These are phyloP conservation scores for Papilio demoleus DNA, from an alignment of 2,888 invertebrate species.

Conservation along the genomic window DNA sequence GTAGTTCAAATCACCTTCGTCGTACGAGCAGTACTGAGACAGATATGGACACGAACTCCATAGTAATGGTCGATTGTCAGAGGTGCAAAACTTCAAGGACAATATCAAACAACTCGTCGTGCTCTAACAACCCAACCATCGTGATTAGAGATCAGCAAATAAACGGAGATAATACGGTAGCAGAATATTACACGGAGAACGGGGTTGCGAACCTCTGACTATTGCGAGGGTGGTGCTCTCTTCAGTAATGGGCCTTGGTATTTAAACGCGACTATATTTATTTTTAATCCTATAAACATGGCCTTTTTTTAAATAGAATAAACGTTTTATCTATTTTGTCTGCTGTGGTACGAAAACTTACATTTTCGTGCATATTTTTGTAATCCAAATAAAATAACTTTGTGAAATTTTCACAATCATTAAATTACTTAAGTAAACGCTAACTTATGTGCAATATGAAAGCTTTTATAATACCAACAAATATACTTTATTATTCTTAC, in stretches of 20 bases:
- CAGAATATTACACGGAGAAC: slow-evolving; percentile 65
- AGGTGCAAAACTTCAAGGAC: slow-evolving; percentile 64
- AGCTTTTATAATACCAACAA: neutral
- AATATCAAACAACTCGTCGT: slow-evolving; percentile 53
- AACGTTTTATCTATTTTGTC: neutral
- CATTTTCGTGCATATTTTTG: neutral
- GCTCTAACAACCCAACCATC: slow-evolving; percentile 69
- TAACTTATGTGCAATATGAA: neutral
- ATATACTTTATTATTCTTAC: neutral
- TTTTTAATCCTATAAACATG: neutral
- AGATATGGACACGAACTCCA: slow-evolving; percentile 75
- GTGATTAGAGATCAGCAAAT: slow-evolving; percentile 68
- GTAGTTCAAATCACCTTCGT: slow-evolving; percentile 56
- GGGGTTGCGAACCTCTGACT: slow-evolving; percentile 75
- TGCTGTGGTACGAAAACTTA: neutral
- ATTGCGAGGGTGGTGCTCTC: slow-evolving; percentile 81
- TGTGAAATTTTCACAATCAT: too few relatives aligned
- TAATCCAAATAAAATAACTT: neutral
- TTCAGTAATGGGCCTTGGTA: slow-evolving; percentile 60
- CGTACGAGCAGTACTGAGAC: slow-evolving; percentile 75
- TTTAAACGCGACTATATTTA: slow-evolving; percentile 30
- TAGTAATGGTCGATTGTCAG: slow-evolving; percentile 76
- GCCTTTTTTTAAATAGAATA: neutral
- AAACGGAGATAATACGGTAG: slow-evolving; percentile 62
- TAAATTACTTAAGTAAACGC: neutral